Evolutionary conservation across 2,888 invertebrate genomes (phyloP).

Genomic region (Unio pictorum): DNA sequence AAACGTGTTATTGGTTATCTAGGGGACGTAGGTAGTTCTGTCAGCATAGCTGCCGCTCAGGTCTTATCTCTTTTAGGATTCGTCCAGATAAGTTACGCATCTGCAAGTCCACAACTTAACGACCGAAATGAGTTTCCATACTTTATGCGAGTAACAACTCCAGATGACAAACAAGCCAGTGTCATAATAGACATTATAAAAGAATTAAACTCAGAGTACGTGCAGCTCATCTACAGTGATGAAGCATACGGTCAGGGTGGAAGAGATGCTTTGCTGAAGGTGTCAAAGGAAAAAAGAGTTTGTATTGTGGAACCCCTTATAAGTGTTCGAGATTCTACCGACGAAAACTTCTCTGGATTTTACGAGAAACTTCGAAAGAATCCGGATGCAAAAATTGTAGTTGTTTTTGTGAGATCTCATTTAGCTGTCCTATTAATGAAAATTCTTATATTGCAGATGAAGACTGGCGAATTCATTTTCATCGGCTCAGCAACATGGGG

Average conservation of each 20-base stretch:
- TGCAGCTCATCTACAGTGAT: slow-evolving; percentile 1
- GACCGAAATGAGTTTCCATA: background rate
- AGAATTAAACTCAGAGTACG: background rate
- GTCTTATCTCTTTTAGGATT: background rate
- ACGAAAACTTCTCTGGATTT: slow-evolving; percentile 3
- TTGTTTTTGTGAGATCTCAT: slow-evolving; percentile 12
- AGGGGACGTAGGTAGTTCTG: background rate
- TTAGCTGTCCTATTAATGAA: background rate
- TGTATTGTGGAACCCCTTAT: slow-evolving; percentile 8
- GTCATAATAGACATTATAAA: background rate
- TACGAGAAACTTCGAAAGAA: slow-evolving; percentile 4
- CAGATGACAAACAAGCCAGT: background rate
- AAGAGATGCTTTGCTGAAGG: background rate
- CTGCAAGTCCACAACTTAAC: background rate
- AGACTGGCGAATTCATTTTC: slow-evolving; percentile 14
- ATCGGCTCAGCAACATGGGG: slow-evolving; percentile 25
- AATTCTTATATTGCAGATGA: background rate
- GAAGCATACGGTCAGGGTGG: background rate
- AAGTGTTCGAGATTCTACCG: slow-evolving; percentile 5
- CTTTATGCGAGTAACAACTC: background rate
- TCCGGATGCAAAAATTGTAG: slow-evolving; percentile 13
- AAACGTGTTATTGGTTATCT: background rate
- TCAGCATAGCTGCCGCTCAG: background rate
- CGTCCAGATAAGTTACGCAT: background rate
- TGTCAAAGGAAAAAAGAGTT: slow-evolving; percentile 1